These are phyloP conservation scores for Leucophenga maculata DNA, from an alignment of 2,888 invertebrate species.

Conservation along the genomic window DNA sequence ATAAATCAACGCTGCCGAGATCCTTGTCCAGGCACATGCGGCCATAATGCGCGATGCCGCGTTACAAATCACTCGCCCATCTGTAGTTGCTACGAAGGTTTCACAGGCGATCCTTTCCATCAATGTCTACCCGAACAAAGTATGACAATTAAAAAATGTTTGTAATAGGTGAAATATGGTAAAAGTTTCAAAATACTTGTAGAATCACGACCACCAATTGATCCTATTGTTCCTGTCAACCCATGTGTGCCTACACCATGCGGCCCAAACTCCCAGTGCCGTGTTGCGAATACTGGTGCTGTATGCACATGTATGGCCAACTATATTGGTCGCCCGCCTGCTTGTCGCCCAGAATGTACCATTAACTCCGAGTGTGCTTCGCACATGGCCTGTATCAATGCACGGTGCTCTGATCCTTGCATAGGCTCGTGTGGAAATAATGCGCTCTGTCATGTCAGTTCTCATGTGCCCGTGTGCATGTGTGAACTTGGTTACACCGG, in stretches of 20 bases:
- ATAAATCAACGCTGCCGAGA: conserved; percentile 83
- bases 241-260: conserved; percentile 79
- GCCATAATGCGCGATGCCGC: conserved; percentile 80
- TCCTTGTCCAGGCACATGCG: conserved; percentile 84
- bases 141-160: conserved; percentile 56
- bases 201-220: conserved; percentile 53
- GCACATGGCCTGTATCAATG: conserved; percentile 74
- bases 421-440: conserved; percentile 80
- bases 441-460: conserved; percentile 77
- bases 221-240: conserved; percentile 69
- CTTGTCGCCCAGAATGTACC: conserved; percentile 79
- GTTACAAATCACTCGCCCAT: conserved; percentile 85
- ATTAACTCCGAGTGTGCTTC: conserved; percentile 75
- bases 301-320: conserved; percentile 77
- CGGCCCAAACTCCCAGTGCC: conserved; percentile 78
- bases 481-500: conserved; percentile 76
- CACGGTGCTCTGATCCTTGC: conserved; percentile 77
- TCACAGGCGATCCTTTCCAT: conserved; percentile 84
- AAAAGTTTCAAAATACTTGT: conserved; percentile 36
- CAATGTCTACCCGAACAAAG: conserved; percentile 75
- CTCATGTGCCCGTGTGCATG: conserved; percentile 74
- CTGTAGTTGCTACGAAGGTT: conserved; percentile 80
- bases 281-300: conserved; percentile 73
- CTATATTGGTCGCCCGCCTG: conserved; percentile 77
- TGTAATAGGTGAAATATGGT: background rate